Evolutionary conservation across 2,888 invertebrate genomes (phyloP), one percentile per base, ranked within the genome.

Genomic region (Branchellion lobata): DNA sequence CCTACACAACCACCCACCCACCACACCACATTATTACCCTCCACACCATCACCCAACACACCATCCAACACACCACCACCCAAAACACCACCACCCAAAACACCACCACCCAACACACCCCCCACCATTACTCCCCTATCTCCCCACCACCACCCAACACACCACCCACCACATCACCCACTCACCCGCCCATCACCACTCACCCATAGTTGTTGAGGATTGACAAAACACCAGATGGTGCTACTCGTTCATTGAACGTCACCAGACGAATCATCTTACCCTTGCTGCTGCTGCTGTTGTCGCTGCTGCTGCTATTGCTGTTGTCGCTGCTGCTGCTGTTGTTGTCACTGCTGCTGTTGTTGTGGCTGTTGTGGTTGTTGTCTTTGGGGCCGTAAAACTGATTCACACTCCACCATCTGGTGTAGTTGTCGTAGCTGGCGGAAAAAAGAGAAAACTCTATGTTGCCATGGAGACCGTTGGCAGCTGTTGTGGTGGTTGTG

Each of bases 241-340:
- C 98, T 77, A 94, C 92, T 88, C 96, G 94, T 86, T 98, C 97
- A 86, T 94, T 97, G 88, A 99, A 96, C 0, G 95, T 93, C 86
- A 94, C 93, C 89, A 98, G n/a, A 0, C 68, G 91, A 33, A 93
- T 88, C 86, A 21, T 75, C 69, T 51, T 79, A 24, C n/a, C 24
- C 21, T 8, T n/a, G 14, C 24, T n/a, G 0, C 24, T 31, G 68
- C 21, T 21, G 21, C 14, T 33, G 14, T 0, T 0, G 14, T 68
- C 18, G 0, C 11, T 0, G n/a, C 14, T 33, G 31, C 61, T 78
- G 65, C 78, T 68, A 65, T 68, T 68, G 24, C 61, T 65, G 0
- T 34, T 31, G 24, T 36, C 24, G 24, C 31, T 78, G 68, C 34
- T 40, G 24, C 3, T 40, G 18, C 68, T 34, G 14, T n/a, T n/a